Conservation (phyloP, 2,888 invertebrate species). For the Drosophila anceps region DNA sequence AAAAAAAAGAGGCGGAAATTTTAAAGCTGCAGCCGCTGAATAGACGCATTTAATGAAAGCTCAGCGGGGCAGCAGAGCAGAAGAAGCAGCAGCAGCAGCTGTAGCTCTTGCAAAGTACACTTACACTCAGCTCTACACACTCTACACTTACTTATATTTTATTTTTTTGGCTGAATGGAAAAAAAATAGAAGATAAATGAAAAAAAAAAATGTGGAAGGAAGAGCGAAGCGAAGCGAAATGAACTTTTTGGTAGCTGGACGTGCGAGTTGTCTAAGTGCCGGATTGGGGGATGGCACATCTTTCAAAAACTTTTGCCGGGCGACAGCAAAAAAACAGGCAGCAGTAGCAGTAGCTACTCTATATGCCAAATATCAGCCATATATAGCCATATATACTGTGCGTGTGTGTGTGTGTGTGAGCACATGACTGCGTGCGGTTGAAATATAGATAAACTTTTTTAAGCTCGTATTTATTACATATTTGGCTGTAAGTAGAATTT, state of each 20-base stretch:
- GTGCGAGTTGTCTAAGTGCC: conserved; percentile 70
- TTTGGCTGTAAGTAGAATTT: conserved; percentile 81
- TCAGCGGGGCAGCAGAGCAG: conserved; percentile 15
- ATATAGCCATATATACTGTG: conserved; percentile 10
- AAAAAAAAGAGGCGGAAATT: conserved; percentile 23
- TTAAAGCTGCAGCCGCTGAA: conserved; percentile 66
- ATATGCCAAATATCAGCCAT: conserved; percentile 52
- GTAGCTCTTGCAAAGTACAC: conserved; percentile 47
- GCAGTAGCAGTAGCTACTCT: conserved; percentile 40
- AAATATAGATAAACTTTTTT: conserved; percentile 81
- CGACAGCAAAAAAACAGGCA: conserved; percentile 75
- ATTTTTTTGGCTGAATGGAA: conserved; percentile 34
- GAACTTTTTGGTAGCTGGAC: conserved; percentile 75
- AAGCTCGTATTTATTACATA: conserved; percentile 81
- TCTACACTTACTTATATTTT: conserved; percentile 67
- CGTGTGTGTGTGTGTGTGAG: conserved; percentile 41
- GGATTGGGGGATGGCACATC: conserved; percentile 63
- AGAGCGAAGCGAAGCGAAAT: conserved; percentile 49
- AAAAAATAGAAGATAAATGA: conserved; percentile 33
- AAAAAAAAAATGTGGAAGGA: conserved; percentile 21
- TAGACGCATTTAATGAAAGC: conserved; percentile 70
- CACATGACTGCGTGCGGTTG: conserved; percentile 78
- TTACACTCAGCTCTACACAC: conserved; percentile 38
- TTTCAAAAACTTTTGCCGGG: conserved; percentile 73
- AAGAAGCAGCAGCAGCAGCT: conserved; percentile 4